Evolutionary conservation across 2,113 vertebrate species (phyloP).

Genomic region (Artemisiospiza belli): DNA sequence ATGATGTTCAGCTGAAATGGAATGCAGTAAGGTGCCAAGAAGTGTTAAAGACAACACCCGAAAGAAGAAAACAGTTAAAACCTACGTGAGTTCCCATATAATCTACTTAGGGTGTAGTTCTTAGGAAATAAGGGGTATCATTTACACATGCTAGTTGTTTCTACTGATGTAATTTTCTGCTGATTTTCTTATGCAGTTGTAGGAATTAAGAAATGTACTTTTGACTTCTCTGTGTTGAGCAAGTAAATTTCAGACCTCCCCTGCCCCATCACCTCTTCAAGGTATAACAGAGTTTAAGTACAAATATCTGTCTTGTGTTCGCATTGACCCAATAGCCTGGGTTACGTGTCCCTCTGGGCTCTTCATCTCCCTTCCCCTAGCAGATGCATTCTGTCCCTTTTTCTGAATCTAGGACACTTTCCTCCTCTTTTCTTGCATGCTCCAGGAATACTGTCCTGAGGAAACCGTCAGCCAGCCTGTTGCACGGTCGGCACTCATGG

Average conservation of each 20-base stretch:
- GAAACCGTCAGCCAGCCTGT: neutral
- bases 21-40: neutral
- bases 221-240: neutral
- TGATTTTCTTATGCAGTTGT: neutral
- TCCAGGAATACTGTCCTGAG: neutral
- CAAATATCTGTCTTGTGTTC: neutral
- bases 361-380: neutral
- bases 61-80: neutral
- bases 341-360: neutral
- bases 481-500: accelerated
- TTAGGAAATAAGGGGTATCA: neutral
- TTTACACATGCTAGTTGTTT: neutral
- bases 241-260: neutral
- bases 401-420: neutral
- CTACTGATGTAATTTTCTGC: neutral
- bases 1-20: neutral
- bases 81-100: neutral
- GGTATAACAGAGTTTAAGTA: neutral
- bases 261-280: neutral
- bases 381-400: neutral
- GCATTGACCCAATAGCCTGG: neutral
- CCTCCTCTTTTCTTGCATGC: neutral
- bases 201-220: neutral
- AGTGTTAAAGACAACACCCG: neutral
- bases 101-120: neutral